These are phyloP conservation scores for Potorous gilbertii DNA, from an alignment of 2,797 vertebrate species.

Conservation along the genomic window DNA sequence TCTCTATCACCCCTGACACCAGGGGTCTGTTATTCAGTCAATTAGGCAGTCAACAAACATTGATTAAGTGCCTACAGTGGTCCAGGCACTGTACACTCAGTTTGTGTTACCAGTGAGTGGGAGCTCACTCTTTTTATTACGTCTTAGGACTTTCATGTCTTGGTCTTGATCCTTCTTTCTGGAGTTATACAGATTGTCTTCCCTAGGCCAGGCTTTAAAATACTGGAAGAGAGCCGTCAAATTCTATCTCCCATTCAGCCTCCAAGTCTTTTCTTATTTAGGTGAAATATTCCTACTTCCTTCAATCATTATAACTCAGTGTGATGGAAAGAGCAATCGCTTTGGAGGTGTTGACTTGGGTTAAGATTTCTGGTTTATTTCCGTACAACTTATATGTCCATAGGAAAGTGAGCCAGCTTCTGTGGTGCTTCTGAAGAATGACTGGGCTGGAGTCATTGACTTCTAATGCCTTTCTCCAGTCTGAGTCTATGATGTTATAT, in stretches of 20 bases:
- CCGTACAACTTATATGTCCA: neutral
- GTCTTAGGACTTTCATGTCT: neutral
- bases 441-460: neutral
- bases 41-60: neutral
- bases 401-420: neutral
- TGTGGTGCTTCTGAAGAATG: neutral
- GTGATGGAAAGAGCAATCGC: neutral
- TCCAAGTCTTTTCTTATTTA: neutral
- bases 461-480: neutral
- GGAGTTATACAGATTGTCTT: neutral
- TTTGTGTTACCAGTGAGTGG: neutral
- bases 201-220: neutral
- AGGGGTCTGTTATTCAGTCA: neutral
- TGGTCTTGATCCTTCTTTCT: neutral
- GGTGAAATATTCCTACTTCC: neutral
- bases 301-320: neutral
- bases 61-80: neutral
- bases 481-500: neutral
- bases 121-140: neutral
- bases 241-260: neutral
- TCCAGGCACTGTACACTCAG: neutral
- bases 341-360: neutral
- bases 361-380: neutral
- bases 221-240: neutral
- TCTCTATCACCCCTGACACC: neutral